Conservation (phyloP, 2,888 invertebrate genomes). For the Polia nebulosa region DNA sequence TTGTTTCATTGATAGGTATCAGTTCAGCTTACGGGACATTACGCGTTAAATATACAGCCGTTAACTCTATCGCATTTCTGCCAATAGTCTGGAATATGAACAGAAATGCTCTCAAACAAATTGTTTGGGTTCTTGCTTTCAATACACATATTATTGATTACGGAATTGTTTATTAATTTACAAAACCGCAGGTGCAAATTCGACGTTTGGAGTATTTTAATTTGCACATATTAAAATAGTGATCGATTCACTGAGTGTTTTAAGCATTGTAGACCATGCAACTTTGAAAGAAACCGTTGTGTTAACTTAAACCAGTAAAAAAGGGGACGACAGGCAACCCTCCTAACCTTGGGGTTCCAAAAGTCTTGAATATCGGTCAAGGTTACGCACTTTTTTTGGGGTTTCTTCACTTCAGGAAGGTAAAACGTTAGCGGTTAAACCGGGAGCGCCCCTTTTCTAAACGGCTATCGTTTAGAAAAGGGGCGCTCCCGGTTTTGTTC, state of each 20-base stretch:
- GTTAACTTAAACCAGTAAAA: not conserved
- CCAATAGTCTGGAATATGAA: not conserved
- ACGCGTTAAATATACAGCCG: not conserved
- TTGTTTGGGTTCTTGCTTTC: not conserved
- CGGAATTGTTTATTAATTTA: not conserved
- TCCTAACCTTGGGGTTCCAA: conserved; percentile 1
- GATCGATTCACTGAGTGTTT: not conserved
- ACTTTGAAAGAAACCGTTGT: not conserved
- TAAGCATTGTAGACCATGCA: not conserved
- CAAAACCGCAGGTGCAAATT: not conserved
- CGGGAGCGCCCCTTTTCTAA: no score
- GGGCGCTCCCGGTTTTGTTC: not conserved
- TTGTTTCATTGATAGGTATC: not conserved
- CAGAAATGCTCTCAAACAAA: not conserved
- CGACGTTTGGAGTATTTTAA: not conserved
- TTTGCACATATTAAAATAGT: not conserved
- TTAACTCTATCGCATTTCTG: not conserved
- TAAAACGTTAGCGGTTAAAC: no score
- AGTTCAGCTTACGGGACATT: not conserved
- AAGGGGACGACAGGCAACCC: not conserved
- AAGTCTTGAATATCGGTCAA: conserved; percentile 24
- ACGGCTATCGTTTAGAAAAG: not conserved
- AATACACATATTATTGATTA: not conserved
- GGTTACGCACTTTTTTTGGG: conserved; percentile 23
- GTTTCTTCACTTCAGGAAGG: not conserved